Conservation (phyloP, 1,140 invertebrate species). For the Hylyphantes graminicola region DNA sequence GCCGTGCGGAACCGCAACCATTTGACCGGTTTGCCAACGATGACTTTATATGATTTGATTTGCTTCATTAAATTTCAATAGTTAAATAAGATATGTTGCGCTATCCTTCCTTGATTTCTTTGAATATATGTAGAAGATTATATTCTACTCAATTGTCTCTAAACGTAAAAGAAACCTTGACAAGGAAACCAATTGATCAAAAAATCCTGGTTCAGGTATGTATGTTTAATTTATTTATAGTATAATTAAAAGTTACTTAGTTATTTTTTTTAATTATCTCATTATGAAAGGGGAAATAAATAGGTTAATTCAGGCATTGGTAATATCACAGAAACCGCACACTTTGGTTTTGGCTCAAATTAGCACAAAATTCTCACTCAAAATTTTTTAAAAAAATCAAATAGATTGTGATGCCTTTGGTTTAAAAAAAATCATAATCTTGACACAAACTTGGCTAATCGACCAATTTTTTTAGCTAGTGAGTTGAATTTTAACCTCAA, state of each 20-base stretch:
- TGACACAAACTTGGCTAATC: neutral
- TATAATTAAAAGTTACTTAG: neutral
- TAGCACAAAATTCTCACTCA: too few relatives aligned
- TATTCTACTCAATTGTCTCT: neutral
- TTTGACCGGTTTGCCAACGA: too few relatives aligned
- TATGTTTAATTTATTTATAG: neutral
- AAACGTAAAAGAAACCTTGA: conserved; percentile 28
- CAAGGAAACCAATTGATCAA: conserved; percentile 24
- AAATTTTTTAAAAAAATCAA: neutral
- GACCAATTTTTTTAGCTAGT: too few relatives aligned
- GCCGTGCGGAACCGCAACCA: too few relatives aligned
- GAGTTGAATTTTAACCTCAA: too few relatives aligned
- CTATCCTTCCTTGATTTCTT: neutral
- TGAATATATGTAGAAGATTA: conserved; percentile 1
- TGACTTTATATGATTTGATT: too few relatives aligned
- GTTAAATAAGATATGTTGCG: too few relatives aligned
- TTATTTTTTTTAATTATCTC: neutral
- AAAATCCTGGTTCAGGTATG: conserved; percentile 30
- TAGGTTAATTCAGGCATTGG: too few relatives aligned
- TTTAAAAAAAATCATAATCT: neutral
- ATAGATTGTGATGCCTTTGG: neutral
- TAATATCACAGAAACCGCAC: too few relatives aligned
- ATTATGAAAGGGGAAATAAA: too few relatives aligned
- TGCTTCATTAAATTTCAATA: too few relatives aligned
- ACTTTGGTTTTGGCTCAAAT: too few relatives aligned